These are phyloP conservation scores for Petroica traversi DNA, from an alignment of 2,113 vertebrate genomes.

Conservation along the genomic window DNA sequence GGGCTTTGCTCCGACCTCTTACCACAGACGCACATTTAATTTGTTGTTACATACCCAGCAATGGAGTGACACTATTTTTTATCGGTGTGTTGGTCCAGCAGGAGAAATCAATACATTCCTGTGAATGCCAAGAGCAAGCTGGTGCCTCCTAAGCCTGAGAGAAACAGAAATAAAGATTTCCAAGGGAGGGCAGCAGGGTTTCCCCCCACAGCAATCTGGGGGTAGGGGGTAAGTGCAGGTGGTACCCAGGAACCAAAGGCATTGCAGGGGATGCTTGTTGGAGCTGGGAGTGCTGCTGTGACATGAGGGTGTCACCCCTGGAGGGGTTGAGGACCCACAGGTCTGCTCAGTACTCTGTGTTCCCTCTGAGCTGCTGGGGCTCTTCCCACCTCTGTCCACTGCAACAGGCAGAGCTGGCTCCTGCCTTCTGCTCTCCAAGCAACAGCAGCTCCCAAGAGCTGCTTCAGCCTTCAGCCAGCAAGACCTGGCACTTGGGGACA, in stretches of 20 bases:
- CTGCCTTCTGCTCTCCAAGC: neutral
- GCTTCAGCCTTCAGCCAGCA: neutral
- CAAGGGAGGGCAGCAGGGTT: neutral
- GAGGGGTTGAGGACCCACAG: neutral
- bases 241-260: neutral
- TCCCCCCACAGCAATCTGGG: neutral
- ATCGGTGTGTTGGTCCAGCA: neutral
- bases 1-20: neutral
- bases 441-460: neutral
- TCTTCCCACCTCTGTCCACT: neutral
- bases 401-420: neutral
- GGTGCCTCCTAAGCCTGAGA: neutral
- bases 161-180: neutral
- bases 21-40: neutral
- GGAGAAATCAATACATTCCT: neutral
- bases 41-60: neutral
- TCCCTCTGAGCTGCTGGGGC: neutral
- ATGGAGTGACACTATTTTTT: neutral
- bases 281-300: neutral
- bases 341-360: accelerated
- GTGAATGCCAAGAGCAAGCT: neutral
- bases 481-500: neutral
- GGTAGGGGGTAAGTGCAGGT: neutral
- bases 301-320: too few relatives aligned
- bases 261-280: accelerated